phyloP scores from a whole-genome alignment of 2,797 vertebrate species.

The Odontamblyopus lacepedii region DNA sequence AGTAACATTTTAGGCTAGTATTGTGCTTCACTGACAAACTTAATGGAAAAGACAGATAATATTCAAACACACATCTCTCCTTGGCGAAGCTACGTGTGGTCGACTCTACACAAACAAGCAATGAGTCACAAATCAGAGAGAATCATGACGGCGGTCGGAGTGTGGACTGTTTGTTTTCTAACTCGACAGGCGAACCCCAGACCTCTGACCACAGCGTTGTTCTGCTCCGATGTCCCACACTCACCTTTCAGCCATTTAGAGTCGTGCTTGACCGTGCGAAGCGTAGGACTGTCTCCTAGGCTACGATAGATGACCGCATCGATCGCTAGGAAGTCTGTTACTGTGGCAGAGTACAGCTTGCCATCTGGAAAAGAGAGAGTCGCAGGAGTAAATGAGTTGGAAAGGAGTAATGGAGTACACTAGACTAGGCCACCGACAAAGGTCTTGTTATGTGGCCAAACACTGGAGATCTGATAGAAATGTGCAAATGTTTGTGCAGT shows the following conservation, averaged over 20 bases:
- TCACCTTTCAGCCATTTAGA: slow-evolving; percentile 99
- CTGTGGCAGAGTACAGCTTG: slow-evolving; percentile 97
- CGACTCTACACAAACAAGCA: slow-evolving; percentile 11
- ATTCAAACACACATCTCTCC: background rate
- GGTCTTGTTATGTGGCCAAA: slow-evolving; percentile 1
- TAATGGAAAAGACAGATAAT: background rate
- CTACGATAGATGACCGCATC: slow-evolving; percentile 99
- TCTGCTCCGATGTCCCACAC: slow-evolving; percentile 47
- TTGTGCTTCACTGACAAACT: background rate
- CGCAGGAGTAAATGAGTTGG: slow-evolving; percentile 41
- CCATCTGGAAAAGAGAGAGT: slow-evolving; percentile 82
- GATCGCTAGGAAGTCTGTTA: slow-evolving; percentile 98
- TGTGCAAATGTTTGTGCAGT: background rate
- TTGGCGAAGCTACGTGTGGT: background rate
- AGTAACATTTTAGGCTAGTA: background rate
- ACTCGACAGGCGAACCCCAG: slow-evolving; percentile 32
- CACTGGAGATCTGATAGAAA: background rate
- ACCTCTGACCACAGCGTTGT: slow-evolving; percentile 20
- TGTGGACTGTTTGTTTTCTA: slow-evolving; percentile 46
- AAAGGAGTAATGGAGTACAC: slow-evolving; percentile 41
- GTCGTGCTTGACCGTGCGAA: slow-evolving; percentile 98
- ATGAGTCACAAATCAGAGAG: slow-evolving; percentile 29
- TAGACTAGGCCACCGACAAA: slow-evolving; percentile 27
- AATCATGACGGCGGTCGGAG: slow-evolving; percentile 25
- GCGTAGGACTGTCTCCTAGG: slow-evolving; percentile 95